Evolutionary conservation across 2,888 invertebrate species (phyloP).

Genomic region (Thera britannica): DNA sequence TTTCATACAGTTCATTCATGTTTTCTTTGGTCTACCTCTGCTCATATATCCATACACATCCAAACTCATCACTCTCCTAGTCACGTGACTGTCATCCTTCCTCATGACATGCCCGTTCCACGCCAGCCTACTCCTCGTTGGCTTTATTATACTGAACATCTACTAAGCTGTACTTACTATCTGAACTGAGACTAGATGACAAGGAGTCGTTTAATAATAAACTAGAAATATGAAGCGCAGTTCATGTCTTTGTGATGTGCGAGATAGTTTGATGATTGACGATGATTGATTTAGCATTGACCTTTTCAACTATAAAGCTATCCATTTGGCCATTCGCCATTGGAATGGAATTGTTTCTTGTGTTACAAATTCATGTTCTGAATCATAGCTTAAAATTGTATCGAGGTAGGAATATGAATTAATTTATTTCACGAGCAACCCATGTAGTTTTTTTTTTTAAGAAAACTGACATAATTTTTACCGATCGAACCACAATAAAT

Average conservation of each 20-base stretch:
- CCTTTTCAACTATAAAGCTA: conserved; percentile 29
- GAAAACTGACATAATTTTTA: too few relatives aligned
- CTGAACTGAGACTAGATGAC: not conserved
- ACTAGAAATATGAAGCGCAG: conserved; percentile 2
- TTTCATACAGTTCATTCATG: too few relatives aligned
- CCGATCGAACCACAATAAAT: too few relatives aligned
- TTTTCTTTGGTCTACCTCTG: too few relatives aligned
- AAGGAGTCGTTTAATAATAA: not conserved
- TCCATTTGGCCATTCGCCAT: conserved; percentile 36
- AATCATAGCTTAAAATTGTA: not conserved
- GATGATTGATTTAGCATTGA: conserved; percentile 56
- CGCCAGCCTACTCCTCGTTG: too few relatives aligned
- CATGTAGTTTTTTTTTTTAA: not conserved
- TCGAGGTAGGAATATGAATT: too few relatives aligned
- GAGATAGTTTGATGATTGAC: conserved; percentile 15
- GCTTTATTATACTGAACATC: too few relatives aligned
- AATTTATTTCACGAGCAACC: not conserved
- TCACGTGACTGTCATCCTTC: too few relatives aligned
- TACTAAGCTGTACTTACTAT: too few relatives aligned
- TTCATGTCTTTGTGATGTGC: conserved; percentile 9
- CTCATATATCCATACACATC: too few relatives aligned
- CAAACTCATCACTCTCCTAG: too few relatives aligned
- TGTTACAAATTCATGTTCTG: not conserved
- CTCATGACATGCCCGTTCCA: too few relatives aligned
- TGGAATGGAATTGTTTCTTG: conserved; percentile 19